Evolutionary conservation across 2,113 vertebrate species (phyloP), one percentile per base, ranked within the genome.

Genomic region (Engraulis encrasicolus): DNA sequence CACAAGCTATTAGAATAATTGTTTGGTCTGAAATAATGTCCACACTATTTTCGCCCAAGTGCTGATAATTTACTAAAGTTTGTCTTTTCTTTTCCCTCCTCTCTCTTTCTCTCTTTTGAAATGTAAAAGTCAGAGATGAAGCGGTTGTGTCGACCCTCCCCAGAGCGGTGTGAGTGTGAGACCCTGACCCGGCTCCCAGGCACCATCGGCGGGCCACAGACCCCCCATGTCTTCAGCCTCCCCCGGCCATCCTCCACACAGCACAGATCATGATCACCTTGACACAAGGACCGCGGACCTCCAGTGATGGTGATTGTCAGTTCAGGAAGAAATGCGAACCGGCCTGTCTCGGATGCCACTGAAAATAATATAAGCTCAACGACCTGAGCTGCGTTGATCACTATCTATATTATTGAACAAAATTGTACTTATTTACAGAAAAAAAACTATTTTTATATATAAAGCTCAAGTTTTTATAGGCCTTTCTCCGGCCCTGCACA

Each of bases 81-180:
- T 61, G 2, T 61, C 0, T 61, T 54, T 61, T 0, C 27, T 38
- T 50, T 36, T 38, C 12, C 40, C 50, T 81, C 45, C 17, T n/a
- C 3, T 78, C 7, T 78, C 31, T 31, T 9, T 34, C 14, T 5
- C 23, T 27, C 0, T 79, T 66, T 80, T 50, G 23, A 49, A 84
- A 79, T 45, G 40, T 5, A 45, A 45, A 50, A 19, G 61, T 49
- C 66, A 78, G 79, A 81, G 78, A 85, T 85, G 84, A 85, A 85
- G 78, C 20, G 40, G 48, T 34, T n/a, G 17, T 27, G 12, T 66
- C 58, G n/a, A 27, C 58, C 58, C 58, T 66, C 58, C 58, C 58
- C 58, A 66, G 2, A 66, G 58, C 31, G 58, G 58, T 66, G 27
- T 66, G 58, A 31, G n/a, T n/a, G n/a, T n/a, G n/a, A n/a, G n/a